Conservation (phyloP, 2,113 vertebrate species). For the Myiopsitta monachus region DNA sequence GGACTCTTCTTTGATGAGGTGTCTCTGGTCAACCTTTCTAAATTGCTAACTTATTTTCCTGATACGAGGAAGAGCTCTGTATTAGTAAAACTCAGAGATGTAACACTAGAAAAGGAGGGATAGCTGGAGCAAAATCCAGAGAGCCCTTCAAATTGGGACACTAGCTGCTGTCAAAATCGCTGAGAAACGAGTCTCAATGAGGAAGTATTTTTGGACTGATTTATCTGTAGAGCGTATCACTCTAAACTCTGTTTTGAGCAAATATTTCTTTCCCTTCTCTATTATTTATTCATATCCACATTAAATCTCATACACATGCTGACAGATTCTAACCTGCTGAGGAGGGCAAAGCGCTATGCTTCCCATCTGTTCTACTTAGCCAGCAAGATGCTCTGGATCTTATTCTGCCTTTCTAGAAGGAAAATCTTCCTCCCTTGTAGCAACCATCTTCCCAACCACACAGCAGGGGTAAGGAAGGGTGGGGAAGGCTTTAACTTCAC, state of each 20-base stretch:
- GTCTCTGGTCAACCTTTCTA: neutral
- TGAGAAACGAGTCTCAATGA: neutral
- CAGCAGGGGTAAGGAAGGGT: neutral
- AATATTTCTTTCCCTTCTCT: conserved; percentile 30
- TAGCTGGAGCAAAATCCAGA: neutral
- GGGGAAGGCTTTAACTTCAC: neutral
- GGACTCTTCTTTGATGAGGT: neutral
- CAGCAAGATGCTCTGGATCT: conserved; percentile 22
- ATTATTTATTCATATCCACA: conserved; percentile 69
- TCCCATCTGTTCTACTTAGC: conserved; percentile 55
- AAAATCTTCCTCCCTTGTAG: neutral
- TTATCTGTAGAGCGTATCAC: conserved; percentile 12
- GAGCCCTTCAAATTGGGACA: neutral
- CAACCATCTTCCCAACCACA: neutral
- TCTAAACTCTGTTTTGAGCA: conserved; percentile 40
- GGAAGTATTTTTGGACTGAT: conserved; percentile 55
- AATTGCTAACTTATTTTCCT: conserved; percentile 19
- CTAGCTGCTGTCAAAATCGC: neutral
- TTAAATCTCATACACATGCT: conserved; percentile 39
- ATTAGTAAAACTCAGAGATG: neutral
- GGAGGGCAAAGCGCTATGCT: neutral
- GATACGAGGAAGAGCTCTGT: neutral
- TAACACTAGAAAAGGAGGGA: neutral
- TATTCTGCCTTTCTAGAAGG: neutral
- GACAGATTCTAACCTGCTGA: conserved; percentile 61